Base-by-base conservation (phyloP, 2,888 invertebrate species). In the Catotricha subobsoleta region DNA sequence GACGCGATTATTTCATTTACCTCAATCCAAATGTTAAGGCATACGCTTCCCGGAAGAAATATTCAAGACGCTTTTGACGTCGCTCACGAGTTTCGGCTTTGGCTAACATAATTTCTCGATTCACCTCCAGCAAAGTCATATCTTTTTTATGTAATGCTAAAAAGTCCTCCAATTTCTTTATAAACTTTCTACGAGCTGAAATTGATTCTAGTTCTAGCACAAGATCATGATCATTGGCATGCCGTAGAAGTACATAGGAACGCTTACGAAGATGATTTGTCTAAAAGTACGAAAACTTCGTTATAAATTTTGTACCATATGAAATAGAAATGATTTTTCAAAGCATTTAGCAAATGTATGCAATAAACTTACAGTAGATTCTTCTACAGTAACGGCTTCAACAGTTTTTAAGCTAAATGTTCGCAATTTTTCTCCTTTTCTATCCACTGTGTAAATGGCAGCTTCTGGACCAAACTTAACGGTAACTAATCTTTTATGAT, bases 21-120 rank as follows among this genome's bases (percentile, higher is more conserved):
- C 61, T 66, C 5, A 91, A 62, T 1, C 91, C 91, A 56, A 92
- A 91, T 0, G 91, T 91, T 44, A 92, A 67, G 0, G 91, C 88
- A 54, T 94, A 94, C 0, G 92, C 94, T 65, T 94, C 92, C 45
- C 94, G 71, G 65, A 95, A 95, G 68, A 95, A 95, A 66, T 91
- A 82, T 57, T 94, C 94, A 41, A 95, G 60, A 48, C 87, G 79
- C 52, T 83, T 80, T 57, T 94, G 91, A n/a, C 94, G 64, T 7
- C 92, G 69, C 54, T 92, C 91, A 49, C 88, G 79, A 1, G 94
- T 94, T 62, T 94, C 94, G 8, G 91, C 91, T 54, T 87, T 82
- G 8, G 84, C 80, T 42, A 91, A 59, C 72, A 92, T 84, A 47
- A 84, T 75, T 49, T 91, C 91, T 23, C 87, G 71, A 50, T 57